phyloP scores from a whole-genome alignment of 2,797 vertebrate species.

The Loris lydekkerianus region DNA sequence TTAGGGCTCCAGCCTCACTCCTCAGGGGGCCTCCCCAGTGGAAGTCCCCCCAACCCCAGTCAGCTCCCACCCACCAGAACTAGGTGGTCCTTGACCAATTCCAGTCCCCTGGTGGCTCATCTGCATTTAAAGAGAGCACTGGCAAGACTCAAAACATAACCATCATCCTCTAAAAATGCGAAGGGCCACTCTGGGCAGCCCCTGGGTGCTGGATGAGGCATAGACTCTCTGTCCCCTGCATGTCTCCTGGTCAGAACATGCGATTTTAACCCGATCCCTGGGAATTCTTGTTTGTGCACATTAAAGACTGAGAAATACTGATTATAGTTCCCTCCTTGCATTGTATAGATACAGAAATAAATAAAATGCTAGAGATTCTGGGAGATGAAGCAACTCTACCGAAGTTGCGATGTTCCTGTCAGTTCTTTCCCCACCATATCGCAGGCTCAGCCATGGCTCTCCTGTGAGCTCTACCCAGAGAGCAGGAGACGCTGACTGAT shows the following conservation, averaged over 20 bases:
- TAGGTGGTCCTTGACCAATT: background rate
- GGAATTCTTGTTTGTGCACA: fast-evolving
- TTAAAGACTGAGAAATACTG: background rate
- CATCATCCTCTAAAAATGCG: no score
- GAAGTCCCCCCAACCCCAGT: background rate
- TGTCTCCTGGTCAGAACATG: background rate
- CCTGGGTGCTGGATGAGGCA: no score
- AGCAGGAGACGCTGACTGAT: background rate
- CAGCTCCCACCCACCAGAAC: background rate
- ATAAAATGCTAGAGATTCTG: background rate
- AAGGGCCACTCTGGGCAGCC: background rate
- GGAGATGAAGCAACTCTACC: background rate
- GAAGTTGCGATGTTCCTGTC: background rate
- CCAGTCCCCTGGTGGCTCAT: background rate
- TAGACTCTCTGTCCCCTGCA: background rate
- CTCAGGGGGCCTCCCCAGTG: background rate
- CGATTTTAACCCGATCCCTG: background rate
- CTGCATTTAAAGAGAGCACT: background rate
- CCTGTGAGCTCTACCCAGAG: background rate
- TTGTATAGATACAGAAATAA: background rate
- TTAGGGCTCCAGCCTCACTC: background rate
- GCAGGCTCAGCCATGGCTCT: no score
- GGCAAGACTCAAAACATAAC: background rate
- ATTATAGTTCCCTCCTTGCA: background rate
- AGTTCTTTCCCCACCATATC: fast-evolving